Evolutionary conservation across 2,888 invertebrate genomes (phyloP).

Genomic region (Microplitis manilae): DNA sequence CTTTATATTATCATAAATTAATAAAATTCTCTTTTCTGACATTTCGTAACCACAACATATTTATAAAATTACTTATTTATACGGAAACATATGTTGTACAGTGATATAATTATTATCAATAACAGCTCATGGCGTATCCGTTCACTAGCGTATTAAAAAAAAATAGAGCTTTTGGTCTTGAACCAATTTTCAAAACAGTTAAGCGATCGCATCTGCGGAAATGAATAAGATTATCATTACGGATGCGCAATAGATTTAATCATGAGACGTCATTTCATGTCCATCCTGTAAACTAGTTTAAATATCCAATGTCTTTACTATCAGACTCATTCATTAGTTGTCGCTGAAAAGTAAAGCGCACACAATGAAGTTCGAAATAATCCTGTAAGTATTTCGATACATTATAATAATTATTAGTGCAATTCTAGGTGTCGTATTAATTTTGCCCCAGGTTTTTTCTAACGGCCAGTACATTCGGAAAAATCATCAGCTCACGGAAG

Average conservation of each 20-base stretch:
- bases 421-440: neutral
- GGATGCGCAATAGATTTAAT: neutral
- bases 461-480: neutral
- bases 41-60: neutral
- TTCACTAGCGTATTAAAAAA: neutral
- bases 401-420: neutral
- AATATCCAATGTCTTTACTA: neutral
- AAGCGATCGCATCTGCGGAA: neutral
- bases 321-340: neutral
- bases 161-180: neutral
- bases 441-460: neutral
- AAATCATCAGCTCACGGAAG: neutral
- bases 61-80: too few relatives aligned
- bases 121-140: neutral
- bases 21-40: neutral
- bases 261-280: neutral
- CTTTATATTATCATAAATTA: too few relatives aligned
- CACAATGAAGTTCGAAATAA: neutral
- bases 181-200: neutral
- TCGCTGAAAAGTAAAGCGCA: neutral
- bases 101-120: too few relatives aligned
- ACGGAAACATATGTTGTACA: too few relatives aligned
- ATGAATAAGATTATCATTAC: neutral
- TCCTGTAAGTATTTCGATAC: neutral
- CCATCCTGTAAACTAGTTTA: neutral